A percentile compares a stretch with the other conserved stretches of the same genome.
phyloP scores from a whole-genome alignment of 1,140 invertebrate species.

The Drosophila watanabei region DNA sequence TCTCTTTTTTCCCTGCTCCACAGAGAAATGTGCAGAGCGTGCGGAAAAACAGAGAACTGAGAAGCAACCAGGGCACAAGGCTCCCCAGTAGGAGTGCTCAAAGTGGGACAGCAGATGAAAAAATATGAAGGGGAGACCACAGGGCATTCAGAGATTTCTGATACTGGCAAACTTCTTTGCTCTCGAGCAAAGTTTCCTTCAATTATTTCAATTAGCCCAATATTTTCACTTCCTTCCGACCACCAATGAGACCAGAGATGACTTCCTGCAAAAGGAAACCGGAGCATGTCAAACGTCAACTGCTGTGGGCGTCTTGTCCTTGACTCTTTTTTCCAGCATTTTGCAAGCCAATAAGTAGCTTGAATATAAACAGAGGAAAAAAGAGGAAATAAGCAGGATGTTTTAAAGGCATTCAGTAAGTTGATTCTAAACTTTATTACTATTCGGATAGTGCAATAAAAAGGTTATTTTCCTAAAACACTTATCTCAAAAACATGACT shows the following conservation, averaged over 20 bases:
- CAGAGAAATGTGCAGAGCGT: slow-evolving; percentile 35
- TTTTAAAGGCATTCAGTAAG: not conserved
- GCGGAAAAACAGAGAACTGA: slow-evolving; percentile 34
- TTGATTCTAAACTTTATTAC: not conserved
- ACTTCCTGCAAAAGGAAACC: slow-evolving; percentile 30
- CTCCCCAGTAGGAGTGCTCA: slow-evolving; percentile 40
- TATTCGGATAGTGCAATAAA: not conserved
- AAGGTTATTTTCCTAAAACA: not conserved
- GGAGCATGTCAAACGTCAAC: slow-evolving; percentile 9
- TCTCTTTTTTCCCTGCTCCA: slow-evolving; percentile 1
- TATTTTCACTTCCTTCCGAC: slow-evolving; percentile 47
- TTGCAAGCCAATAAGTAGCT: slow-evolving; percentile 2
- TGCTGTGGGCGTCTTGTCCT: slow-evolving; percentile 8
- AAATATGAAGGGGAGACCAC: slow-evolving; percentile 10
- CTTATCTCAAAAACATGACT: not conserved
- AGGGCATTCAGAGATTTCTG: slow-evolving; percentile 20
- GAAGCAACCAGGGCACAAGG: slow-evolving; percentile 46
- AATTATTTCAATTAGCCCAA: slow-evolving; percentile 51
- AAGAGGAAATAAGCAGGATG: not conserved
- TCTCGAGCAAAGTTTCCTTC: slow-evolving; percentile 29
- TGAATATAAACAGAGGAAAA: not conserved
- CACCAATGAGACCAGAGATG: slow-evolving; percentile 20
- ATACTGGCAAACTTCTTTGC: slow-evolving; percentile 4
- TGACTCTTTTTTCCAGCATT: slow-evolving; percentile 21
- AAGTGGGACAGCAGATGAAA: slow-evolving; percentile 4